Base-by-base conservation (phyloP, 2,888 invertebrate genomes). In the Heliconius hortense region DNA sequence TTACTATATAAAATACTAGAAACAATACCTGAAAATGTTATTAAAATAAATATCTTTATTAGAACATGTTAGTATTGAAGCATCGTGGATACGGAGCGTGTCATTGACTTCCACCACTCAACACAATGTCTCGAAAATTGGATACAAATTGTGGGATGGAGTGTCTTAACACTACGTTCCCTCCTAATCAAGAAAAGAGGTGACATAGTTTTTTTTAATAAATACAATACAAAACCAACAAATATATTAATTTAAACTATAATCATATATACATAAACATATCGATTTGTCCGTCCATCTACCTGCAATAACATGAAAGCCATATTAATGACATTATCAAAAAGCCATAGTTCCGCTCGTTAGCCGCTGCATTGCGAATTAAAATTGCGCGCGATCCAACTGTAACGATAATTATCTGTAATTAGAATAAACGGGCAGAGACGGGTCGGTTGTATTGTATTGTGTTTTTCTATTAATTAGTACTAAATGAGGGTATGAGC, bases 321-420 rank as follows among this genome's bases (percentile, higher is more conserved):
- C 83, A 85, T 88, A 88, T 88, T 88, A 88, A 88, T 89, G 88
- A 86, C 86, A 88, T 89, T 89, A 91, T 91, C 90, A 90, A 91
- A 91, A 90, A 87, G 85, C 89, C 84, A 90, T 91, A 87, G 87
- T 89, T 87, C 87, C 89, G 86, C 85, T 88, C 89, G 89, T 91
- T 90, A 87, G 79, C 77, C 85, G 83, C 80, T 82, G 82, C 83
- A 89, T 87, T 88, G 88, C 86, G 89, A 90, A 90, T 91, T 91
- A 91, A 91, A 91, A 91, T 89, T 91, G 91, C 90, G 90, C 90
- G 85, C 84, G 83, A 82, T 81, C 77, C 78, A 77, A 76, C 84
- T 84, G 84, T 84, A 83, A 87, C 89, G 88, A 87, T 89, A 90
- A 91, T 90, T 89, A 90, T 87, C 84, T 85, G 88, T 89, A 90